phyloP scores from a whole-genome alignment of 2,113 vertebrate genomes.

The Capricornis sumatraensis region DNA sequence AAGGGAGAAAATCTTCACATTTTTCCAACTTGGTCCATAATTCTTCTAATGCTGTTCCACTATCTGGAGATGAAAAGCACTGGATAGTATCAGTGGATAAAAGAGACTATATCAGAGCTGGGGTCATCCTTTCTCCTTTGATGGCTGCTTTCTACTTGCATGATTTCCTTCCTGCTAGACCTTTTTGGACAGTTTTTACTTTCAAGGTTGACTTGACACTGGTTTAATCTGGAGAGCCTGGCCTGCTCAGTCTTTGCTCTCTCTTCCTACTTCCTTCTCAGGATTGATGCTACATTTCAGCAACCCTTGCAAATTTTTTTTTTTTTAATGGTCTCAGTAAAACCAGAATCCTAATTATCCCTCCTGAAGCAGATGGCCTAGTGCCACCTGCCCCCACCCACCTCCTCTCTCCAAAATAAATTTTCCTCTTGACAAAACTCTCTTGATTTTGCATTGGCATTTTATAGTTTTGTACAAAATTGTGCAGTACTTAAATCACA shows the following conservation, averaged over 20 bases:
- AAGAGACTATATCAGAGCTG: not conserved
- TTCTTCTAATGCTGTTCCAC: not conserved
- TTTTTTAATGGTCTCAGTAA: slow-evolving; percentile 34
- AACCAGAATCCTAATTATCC: slow-evolving; percentile 58
- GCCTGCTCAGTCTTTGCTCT: not conserved
- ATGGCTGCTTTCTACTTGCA: not conserved
- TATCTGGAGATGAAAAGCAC: not conserved
- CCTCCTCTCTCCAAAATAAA: slow-evolving; percentile 50
- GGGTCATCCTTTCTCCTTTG: not conserved
- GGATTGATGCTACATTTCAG: slow-evolving; percentile 50
- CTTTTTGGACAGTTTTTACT: not conserved
- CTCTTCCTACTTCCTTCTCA: slow-evolving; percentile 22
- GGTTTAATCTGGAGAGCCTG: not conserved
- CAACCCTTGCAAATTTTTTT: slow-evolving; percentile 50
- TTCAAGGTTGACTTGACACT: not conserved
- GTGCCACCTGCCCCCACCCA: slow-evolving; percentile 14
- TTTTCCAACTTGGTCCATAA: not conserved
- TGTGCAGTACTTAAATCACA: slow-evolving; percentile 54
- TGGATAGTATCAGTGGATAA: not conserved
- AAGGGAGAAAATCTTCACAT: not conserved
- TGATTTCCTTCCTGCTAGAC: not conserved
- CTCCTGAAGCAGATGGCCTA: slow-evolving; percentile 58
- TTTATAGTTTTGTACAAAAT: slow-evolving; percentile 37
- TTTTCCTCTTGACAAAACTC: slow-evolving; percentile 62
- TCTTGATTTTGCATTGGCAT: slow-evolving; percentile 54